These are phyloP conservation scores for Lytechinus pictus DNA, from an alignment of 35 echinoderm and acorn worm genomes.

Conservation along the genomic window DNA sequence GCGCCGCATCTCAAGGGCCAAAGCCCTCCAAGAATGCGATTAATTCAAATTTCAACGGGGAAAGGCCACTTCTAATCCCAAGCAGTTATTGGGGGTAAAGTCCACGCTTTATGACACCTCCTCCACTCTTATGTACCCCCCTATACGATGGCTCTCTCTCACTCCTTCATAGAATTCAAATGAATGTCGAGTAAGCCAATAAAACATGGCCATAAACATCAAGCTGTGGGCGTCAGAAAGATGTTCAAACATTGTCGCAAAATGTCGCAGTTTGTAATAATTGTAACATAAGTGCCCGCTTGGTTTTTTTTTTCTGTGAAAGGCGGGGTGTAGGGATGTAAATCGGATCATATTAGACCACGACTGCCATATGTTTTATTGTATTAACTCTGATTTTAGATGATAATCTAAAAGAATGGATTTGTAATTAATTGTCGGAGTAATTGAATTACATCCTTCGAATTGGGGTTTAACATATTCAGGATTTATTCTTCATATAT, in stretches of 20 bases:
- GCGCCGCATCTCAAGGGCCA: background rate
- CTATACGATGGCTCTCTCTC: background rate
- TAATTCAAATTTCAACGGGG: background rate
- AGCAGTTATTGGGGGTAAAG: constrained; percentile 29
- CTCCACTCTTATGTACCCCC: background rate
- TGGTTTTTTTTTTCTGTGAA: background rate
- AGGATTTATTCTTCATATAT: background rate
- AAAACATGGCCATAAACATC: background rate
- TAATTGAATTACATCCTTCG: background rate
- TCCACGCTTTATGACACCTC: constrained; percentile 5
- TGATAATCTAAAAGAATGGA: background rate
- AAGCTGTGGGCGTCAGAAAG: background rate
- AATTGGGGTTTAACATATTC: background rate
- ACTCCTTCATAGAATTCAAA: background rate
- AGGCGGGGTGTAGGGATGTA: background rate
- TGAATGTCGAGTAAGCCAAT: background rate
- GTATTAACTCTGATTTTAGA: background rate
- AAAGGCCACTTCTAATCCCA: background rate
- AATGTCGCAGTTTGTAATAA: background rate
- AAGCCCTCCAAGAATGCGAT: background rate
- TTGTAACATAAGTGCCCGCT: background rate
- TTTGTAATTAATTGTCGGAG: background rate
- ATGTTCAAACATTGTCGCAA: background rate
- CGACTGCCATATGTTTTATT: background rate
- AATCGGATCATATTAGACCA: background rate